These are phyloP conservation scores for Falco punctatus DNA, from an alignment of 2,113 vertebrate species.

Conservation along the genomic window DNA sequence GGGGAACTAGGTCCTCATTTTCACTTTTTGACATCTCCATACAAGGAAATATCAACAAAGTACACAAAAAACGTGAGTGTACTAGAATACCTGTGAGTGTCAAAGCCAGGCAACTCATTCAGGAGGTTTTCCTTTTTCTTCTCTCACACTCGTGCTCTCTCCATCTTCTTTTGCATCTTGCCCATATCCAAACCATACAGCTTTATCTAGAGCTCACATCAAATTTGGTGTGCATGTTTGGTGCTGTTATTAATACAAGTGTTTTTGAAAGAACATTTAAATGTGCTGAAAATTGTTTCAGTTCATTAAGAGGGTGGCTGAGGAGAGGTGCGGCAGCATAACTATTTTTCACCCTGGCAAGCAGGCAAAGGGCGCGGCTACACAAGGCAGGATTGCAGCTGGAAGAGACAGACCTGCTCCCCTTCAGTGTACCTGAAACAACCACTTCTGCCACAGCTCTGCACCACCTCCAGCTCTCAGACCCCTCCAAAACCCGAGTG, in stretches of 20 bases:
- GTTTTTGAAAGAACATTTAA: not conserved
- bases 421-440: not conserved
- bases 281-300: not conserved
- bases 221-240: not conserved
- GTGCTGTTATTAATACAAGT: not conserved
- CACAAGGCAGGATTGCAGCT: not conserved
- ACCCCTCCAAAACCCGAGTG: not conserved
- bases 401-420: not conserved
- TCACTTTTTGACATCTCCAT: not conserved
- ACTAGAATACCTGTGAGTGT: not conserved
- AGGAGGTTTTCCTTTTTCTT: not conserved
- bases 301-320: not conserved
- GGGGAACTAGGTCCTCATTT: not conserved
- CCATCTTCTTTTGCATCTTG: not conserved
- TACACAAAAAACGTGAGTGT: not conserved
- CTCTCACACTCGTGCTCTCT: fast-evolving
- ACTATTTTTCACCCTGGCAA: not conserved
- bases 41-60: not conserved
- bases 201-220: not conserved
- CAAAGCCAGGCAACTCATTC: not conserved
- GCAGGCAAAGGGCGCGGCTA: not conserved
- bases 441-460: not conserved
- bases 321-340: not conserved
- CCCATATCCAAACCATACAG: too few species aligned
- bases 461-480: not conserved